Evolutionary conservation across 2,113 vertebrate species (phyloP).

Genomic region (Corythornis cristatus): DNA sequence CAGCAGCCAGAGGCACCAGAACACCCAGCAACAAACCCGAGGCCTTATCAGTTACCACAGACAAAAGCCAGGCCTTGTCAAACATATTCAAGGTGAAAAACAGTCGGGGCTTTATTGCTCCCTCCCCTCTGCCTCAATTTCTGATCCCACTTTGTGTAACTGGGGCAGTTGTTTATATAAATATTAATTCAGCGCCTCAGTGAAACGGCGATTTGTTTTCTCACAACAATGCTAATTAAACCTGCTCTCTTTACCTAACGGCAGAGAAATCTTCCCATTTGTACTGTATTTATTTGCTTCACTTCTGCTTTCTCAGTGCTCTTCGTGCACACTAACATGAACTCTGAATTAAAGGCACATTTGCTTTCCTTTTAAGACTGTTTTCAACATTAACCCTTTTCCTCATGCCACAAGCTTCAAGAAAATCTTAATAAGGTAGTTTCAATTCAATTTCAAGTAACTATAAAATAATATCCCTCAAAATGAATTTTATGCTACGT

Average conservation of each 20-base stretch:
- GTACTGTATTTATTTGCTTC: background rate
- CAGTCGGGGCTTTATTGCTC: background rate
- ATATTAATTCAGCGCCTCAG: background rate
- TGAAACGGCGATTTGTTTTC: background rate
- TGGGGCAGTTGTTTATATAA: background rate
- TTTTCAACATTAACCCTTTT: background rate
- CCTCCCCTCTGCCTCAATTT: background rate
- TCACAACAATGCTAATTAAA: background rate
- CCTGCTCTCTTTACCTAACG: background rate
- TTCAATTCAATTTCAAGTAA: background rate
- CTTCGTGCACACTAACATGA: background rate
- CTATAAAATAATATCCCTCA: constrained; percentile 17
- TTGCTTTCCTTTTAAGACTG: background rate
- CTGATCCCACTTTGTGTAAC: background rate
- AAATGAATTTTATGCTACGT: constrained; percentile 21
- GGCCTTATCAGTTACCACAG: constrained; percentile 9
- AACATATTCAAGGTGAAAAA: background rate
- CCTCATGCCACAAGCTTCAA: background rate
- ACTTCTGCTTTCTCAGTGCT: background rate
- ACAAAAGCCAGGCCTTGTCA: constrained; percentile 39
- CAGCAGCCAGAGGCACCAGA: constrained; percentile 20
- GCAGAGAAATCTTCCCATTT: background rate
- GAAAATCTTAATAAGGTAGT: background rate
- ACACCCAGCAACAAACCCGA: constrained; percentile 17
- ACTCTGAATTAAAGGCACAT: background rate